phyloP scores from a whole-genome alignment of 1,140 invertebrate genomes.

The Oreohelix idahoensis region DNA sequence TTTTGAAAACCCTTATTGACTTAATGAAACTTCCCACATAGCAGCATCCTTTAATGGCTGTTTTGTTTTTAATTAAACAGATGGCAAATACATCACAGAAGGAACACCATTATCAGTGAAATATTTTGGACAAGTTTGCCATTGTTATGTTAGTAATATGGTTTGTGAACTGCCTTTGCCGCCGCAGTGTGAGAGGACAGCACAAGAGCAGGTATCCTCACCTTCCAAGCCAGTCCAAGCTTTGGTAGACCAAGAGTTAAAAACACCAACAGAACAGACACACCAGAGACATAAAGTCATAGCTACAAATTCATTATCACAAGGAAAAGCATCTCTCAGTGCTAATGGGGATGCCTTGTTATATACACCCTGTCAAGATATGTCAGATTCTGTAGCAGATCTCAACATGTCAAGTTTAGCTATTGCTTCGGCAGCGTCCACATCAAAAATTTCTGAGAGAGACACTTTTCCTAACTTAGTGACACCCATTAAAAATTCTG shows the following conservation, averaged over 20 bases:
- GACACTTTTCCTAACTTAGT: too few species aligned
- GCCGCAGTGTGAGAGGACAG: background rate
- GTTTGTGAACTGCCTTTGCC: background rate
- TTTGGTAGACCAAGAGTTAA: too few species aligned
- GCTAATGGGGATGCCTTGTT: too few species aligned
- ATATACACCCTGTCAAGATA: background rate
- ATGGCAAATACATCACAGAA: constrained; percentile 29
- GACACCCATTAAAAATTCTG: too few species aligned
- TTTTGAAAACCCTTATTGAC: too few species aligned
- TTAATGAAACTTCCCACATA: too few species aligned
- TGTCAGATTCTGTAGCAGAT: constrained; percentile 6
- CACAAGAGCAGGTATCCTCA: background rate
- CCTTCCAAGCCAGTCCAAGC: background rate
- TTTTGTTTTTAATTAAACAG: too few species aligned
- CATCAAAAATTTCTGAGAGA: background rate
- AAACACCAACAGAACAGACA: background rate
- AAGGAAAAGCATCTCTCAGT: too few species aligned
- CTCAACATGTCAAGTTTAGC: constrained; percentile 5
- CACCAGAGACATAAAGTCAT: too few species aligned
- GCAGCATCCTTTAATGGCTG: too few species aligned
- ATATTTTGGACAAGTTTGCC: constrained; percentile 38
- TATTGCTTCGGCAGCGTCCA: background rate
- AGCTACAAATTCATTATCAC: too few species aligned
- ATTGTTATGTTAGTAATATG: constrained; percentile 13
- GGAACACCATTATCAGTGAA: constrained; percentile 8